Evolutionary conservation across 2,888 invertebrate species (phyloP).

Genomic region (Pristionchus entomophagus): DNA sequence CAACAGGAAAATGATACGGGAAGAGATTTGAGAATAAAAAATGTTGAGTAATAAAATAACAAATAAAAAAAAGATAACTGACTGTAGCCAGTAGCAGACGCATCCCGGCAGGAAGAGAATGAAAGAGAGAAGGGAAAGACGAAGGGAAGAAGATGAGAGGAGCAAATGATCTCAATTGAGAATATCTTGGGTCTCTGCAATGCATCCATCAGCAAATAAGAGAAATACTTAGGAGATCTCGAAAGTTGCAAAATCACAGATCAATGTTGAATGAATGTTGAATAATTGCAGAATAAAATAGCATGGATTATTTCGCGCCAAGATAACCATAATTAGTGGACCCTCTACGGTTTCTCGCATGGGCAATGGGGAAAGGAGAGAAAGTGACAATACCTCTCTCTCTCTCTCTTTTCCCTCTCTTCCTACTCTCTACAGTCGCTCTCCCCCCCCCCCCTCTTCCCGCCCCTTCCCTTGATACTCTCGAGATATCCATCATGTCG

Average conservation of each 20-base stretch:
- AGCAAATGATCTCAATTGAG: not conserved
- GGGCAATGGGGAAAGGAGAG: not conserved
- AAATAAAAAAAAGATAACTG: not conserved
- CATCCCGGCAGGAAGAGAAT: not conserved
- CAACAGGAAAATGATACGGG: too few species aligned
- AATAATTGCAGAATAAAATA: not conserved
- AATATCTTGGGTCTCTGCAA: not conserved
- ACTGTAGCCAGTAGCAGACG: constrained; percentile 1
- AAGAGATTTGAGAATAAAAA: not conserved
- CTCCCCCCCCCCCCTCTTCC: not conserved
- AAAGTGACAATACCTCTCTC: constrained; percentile 34
- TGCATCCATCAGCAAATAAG: not conserved
- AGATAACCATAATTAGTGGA: not conserved
- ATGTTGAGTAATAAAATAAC: not conserved
- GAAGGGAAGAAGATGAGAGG: not conserved
- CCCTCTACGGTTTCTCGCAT: constrained; percentile 5
- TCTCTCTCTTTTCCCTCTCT: not conserved
- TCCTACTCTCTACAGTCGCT: constrained; percentile 23
- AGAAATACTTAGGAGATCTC: not conserved
- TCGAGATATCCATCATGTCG: constrained; percentile 35
- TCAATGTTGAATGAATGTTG: not conserved
- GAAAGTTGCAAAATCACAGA: not conserved
- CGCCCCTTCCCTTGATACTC: not conserved
- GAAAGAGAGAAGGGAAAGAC: not conserved
- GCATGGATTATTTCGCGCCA: not conserved